Evolutionary conservation across 1,140 invertebrate genomes (phyloP).

Genomic region (Ooceraea biroi): DNA sequence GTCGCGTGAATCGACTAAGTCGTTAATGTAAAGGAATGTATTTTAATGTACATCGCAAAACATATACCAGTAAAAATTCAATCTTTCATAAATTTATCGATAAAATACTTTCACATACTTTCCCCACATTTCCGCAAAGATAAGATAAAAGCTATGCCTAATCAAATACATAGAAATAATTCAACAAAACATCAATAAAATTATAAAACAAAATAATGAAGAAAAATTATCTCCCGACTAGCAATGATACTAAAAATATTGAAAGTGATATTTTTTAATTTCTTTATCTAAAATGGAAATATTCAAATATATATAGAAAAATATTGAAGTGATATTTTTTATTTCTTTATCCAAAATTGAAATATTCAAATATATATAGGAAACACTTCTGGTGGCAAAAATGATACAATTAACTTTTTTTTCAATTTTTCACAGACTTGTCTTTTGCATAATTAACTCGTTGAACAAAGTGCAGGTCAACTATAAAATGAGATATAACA

Average conservation of each 20-base stretch:
- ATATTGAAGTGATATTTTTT: too few relatives aligned
- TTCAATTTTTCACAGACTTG: background rate
- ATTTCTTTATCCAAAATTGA: too few relatives aligned
- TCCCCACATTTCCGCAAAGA: background rate
- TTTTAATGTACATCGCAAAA: background rate
- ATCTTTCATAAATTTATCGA: conserved; percentile 8
- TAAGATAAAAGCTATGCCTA: background rate
- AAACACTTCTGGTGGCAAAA: background rate
- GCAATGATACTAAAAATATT: too few relatives aligned
- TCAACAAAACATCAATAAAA: too few relatives aligned
- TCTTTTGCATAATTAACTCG: conserved; percentile 12
- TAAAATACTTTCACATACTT: background rate
- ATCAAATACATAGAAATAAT: too few relatives aligned
- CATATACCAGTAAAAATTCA: background rate
- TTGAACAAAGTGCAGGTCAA: background rate
- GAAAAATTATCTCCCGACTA: too few relatives aligned
- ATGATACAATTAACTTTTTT: background rate
- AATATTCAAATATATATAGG: background rate
- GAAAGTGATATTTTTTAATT: too few relatives aligned
- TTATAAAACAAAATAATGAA: too few relatives aligned
- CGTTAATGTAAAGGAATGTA: conserved; percentile 2
- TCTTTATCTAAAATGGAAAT: too few relatives aligned
- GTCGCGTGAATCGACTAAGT: background rate
- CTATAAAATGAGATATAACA: background rate
- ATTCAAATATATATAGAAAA: background rate